Evolutionary conservation across 2,113 vertebrate species (phyloP).

Genomic region (Sprattus sprattus): DNA sequence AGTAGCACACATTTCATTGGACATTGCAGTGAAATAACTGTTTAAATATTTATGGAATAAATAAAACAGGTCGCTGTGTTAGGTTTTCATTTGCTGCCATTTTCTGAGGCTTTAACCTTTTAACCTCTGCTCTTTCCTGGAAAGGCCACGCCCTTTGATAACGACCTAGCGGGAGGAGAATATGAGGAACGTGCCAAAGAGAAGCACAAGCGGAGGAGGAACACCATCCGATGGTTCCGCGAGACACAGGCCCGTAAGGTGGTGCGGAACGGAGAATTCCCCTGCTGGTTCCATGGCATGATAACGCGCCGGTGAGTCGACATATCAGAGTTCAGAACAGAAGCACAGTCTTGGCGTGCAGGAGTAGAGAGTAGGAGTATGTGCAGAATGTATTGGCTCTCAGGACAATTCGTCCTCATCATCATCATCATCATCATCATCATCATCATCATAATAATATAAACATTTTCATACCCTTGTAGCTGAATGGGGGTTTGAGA

Average conservation of each 20-base stretch:
- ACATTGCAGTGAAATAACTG: not conserved
- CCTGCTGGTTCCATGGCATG: slow-evolving; percentile 76
- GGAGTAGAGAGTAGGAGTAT: no score
- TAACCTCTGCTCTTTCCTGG: not conserved
- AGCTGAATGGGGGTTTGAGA: no score
- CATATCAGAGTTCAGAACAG: not conserved
- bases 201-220: slow-evolving; percentile 62
- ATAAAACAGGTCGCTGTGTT: no score
- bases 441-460: no score
- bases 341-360: no score
- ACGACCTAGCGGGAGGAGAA: slow-evolving; percentile 53
- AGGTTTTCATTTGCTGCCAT: not conserved
- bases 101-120: not conserved
- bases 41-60: no score
- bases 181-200: slow-evolving; percentile 53
- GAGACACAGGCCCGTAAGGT: slow-evolving; percentile 73
- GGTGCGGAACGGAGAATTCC: slow-evolving; percentile 66
- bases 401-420: no score
- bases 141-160: slow-evolving; percentile 73
- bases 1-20: not conserved
- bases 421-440: no score
- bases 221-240: slow-evolving; percentile 72
- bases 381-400: no score
- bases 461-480: no score
- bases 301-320: slow-evolving; percentile 68